Conservation (phyloP, 2,113 vertebrate genomes). For the Varanus komodoensis region DNA sequence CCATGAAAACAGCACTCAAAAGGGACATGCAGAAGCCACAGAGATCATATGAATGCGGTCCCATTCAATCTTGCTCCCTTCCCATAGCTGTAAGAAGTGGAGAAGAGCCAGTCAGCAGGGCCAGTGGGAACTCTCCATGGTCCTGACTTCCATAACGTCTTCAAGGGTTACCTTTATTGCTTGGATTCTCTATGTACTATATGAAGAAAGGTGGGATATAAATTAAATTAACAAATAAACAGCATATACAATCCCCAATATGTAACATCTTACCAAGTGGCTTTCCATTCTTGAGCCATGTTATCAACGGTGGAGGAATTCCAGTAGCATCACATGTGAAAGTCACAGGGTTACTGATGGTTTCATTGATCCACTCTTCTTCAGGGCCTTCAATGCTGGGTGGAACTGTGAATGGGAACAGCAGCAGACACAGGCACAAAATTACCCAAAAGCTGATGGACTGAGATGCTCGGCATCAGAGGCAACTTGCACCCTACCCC, state of each 20-base stretch:
- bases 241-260: background rate
- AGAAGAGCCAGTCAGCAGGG: no score
- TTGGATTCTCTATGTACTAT: no score
- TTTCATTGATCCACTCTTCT: conserved; percentile 83
- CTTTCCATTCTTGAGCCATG: conserved; percentile 91
- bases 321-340: conserved; percentile 91
- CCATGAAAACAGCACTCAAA: no score
- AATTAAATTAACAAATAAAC: background rate
- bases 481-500: background rate
- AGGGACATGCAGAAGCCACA: no score
- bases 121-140: no score
- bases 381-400: conserved; percentile 89
- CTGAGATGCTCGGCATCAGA: background rate
- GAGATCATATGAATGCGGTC: no score
- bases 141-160: no score
- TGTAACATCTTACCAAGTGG: conserved; percentile 80
- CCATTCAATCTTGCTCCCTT: no score
- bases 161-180: no score
- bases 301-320: conserved; percentile 89
- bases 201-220: background rate
- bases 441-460: background rate
- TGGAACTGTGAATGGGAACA: conserved; percentile 82
- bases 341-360: conserved; percentile 87
- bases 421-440: conserved; percentile 6
- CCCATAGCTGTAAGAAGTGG: no score